Percentiles rank a stretch among this genome's conserved stretches.
phyloP scores from a whole-genome alignment of 2,797 vertebrate genomes.

The Fundulus diaphanus region DNA sequence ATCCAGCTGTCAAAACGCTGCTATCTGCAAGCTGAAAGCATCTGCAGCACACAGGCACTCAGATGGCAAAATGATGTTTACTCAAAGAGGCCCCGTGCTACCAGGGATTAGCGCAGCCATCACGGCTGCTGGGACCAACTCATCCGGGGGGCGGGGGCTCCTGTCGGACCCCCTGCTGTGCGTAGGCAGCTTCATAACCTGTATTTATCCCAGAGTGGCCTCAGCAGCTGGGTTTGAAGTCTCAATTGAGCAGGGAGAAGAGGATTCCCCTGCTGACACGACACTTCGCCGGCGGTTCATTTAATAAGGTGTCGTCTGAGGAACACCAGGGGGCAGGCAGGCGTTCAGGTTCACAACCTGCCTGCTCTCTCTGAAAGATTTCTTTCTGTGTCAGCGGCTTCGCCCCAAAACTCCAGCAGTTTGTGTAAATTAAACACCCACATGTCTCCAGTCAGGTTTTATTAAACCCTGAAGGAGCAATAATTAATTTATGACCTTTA shows the following conservation, averaged over 20 bases:
- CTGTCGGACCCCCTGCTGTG: conserved; percentile 23
- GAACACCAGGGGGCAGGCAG: conserved; percentile 7
- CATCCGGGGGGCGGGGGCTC: neutral
- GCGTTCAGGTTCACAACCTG: conserved; percentile 29
- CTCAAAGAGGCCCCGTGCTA: conserved; percentile 13
- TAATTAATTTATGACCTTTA: conserved; percentile 25
- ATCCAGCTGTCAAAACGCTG: conserved; percentile 26
- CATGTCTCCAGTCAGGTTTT: conserved; percentile 23
- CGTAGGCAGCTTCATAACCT: conserved; percentile 41
- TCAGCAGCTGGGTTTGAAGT: conserved; percentile 59
- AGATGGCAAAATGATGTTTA: conserved; percentile 16
- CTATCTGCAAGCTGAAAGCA: conserved; percentile 14
- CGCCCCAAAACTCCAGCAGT: conserved; percentile 21
- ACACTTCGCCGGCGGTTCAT: conserved; percentile 49
- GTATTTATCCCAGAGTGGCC: conserved; percentile 34
- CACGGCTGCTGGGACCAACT: conserved; percentile 19
- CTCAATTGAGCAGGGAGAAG: conserved; percentile 60
- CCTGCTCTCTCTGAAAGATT: conserved; percentile 22
- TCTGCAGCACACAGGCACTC: neutral
- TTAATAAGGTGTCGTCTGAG: conserved; percentile 60
- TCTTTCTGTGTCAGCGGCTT: conserved; percentile 39
- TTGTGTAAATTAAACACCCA: conserved; percentile 39
- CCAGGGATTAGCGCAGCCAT: conserved; percentile 25
- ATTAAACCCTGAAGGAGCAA: conserved; percentile 18
- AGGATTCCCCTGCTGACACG: conserved; percentile 69